phyloP scores from a whole-genome alignment of 2,113 vertebrate species.

The Pachycephala philippinensis region DNA sequence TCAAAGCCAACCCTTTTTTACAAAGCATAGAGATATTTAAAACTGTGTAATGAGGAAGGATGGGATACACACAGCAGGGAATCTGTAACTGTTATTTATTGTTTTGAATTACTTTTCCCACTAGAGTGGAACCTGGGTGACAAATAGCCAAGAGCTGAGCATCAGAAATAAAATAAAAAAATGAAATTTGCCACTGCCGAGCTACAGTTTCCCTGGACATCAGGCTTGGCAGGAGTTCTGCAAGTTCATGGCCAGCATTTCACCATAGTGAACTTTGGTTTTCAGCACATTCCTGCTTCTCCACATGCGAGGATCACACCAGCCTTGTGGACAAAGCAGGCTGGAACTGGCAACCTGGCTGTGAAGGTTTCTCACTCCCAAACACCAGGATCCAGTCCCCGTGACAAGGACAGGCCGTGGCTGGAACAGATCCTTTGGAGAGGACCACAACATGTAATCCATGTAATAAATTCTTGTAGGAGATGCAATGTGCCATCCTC shows the following conservation, averaged over 20 bases:
- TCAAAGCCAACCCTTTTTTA: background rate
- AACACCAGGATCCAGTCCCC: background rate
- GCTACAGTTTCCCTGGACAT: background rate
- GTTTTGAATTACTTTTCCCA: background rate
- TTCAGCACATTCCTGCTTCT: constrained; percentile 24
- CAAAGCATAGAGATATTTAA: background rate
- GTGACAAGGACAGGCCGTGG: background rate
- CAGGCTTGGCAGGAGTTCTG: background rate
- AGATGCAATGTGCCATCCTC: background rate
- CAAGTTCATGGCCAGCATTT: background rate
- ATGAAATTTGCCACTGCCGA: background rate
- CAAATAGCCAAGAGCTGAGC: background rate
- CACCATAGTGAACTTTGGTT: background rate
- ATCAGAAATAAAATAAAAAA: background rate
- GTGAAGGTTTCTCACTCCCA: background rate
- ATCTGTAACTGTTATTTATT: background rate
- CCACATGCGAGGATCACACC: background rate
- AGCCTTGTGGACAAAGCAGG: background rate
- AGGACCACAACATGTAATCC: background rate
- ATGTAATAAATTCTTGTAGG: background rate
- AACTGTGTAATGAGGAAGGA: background rate
- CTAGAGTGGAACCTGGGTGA: background rate
- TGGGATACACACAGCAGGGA: background rate
- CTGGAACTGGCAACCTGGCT: background rate
- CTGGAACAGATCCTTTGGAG: background rate